Conservation (phyloP, 1,140 invertebrate genomes). For the Marisa cornuarietis region DNA sequence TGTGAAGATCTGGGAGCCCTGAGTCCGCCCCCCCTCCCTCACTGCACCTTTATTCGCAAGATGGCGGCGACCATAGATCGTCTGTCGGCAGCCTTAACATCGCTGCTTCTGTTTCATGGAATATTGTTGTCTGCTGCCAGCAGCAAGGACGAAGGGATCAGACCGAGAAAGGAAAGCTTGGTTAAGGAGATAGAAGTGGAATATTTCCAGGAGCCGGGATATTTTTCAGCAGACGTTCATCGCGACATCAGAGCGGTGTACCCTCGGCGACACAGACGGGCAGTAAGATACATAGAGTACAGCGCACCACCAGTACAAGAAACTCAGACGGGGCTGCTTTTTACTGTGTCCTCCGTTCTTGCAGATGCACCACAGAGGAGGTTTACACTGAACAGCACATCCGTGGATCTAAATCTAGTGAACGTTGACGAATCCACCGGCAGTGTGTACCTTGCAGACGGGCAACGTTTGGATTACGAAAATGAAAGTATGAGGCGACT, state of each 20-base stretch:
- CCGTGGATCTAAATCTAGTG: slow-evolving; percentile 3
- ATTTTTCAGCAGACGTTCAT: slow-evolving; percentile 6
- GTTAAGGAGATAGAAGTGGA: background rate
- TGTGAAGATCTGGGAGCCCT: background rate
- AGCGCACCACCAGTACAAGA: slow-evolving; percentile 4
- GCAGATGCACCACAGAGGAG: slow-evolving; percentile 1
- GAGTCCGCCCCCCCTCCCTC: background rate
- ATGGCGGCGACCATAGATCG: slow-evolving; percentile 14
- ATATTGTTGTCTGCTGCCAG: background rate
- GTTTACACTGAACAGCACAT: slow-evolving; percentile 2
- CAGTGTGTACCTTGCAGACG: slow-evolving; percentile 13
- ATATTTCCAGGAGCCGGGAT: slow-evolving; percentile 9
- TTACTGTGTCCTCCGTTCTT: slow-evolving; percentile 10
- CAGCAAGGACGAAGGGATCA: slow-evolving; percentile 2
- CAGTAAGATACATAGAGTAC: slow-evolving; percentile 3
- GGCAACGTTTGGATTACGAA: slow-evolving; percentile 13
- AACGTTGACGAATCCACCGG: slow-evolving; percentile 7
- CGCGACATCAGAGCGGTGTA: background rate
- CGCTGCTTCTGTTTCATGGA: slow-evolving; percentile 6
- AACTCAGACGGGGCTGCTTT: slow-evolving; percentile 4
- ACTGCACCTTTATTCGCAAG: slow-evolving; percentile 21
- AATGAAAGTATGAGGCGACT: slow-evolving; percentile 11
- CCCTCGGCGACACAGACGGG: slow-evolving; percentile 18
- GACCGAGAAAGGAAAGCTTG: background rate
- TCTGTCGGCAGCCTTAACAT: background rate